phyloP scores from a whole-genome alignment of 2,797 vertebrate genomes.

The Gymnodraco acuticeps region DNA sequence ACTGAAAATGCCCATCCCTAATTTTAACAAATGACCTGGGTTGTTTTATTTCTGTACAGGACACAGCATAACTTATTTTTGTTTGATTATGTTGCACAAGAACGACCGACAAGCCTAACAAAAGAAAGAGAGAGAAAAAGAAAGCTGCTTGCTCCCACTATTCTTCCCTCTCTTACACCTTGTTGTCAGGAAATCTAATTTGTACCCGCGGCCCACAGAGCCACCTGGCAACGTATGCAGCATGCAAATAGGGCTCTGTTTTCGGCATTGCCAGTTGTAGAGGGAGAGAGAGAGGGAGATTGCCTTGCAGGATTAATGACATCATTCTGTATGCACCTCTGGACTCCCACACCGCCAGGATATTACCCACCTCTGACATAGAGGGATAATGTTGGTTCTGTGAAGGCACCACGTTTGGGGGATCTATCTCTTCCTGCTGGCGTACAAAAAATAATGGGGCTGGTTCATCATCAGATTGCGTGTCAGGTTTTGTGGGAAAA shows the following conservation, averaged over 20 bases:
- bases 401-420: constrained; percentile 86
- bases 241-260: constrained; percentile 98
- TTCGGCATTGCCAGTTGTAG: constrained; percentile 80
- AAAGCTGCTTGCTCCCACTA: constrained; percentile 63
- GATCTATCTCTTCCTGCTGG: constrained; percentile 81
- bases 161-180: constrained; percentile 88
- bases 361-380: constrained; percentile 99
- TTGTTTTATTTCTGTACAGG: background rate
- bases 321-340: constrained; percentile 95
- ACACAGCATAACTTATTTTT: background rate
- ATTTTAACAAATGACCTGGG: background rate
- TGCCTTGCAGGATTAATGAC: constrained; percentile 99
- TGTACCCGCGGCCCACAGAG: constrained; percentile 91
- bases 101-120: constrained; percentile 8
- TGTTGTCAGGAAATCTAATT: constrained; percentile 99
- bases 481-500: constrained; percentile 90
- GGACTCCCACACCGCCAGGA: constrained; percentile 90
- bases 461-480: constrained; percentile 96
- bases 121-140: constrained; percentile 6
- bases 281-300: constrained; percentile 79
- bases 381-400: constrained; percentile 99
- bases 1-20: too few relatives aligned
- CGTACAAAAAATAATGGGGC: constrained; percentile 94
- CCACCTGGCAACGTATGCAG: constrained; percentile 97
- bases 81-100: background rate